A percentile compares a stretch with the other conserved stretches of the same genome.
phyloP scores from a whole-genome alignment of 2,797 vertebrate species.

The Crocodylus rhombifer region DNA sequence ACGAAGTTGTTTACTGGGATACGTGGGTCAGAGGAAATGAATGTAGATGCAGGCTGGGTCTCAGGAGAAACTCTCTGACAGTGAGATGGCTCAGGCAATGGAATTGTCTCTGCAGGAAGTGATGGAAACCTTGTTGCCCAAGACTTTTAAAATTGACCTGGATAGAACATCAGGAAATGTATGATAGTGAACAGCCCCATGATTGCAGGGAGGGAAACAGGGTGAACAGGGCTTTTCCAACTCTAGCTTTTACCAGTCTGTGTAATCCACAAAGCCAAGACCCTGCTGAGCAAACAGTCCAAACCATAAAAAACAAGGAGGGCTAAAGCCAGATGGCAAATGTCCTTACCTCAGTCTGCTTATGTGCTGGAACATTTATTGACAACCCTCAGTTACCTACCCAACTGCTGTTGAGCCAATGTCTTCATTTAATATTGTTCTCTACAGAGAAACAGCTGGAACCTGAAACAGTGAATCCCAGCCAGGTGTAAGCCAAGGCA shows the following conservation, averaged over 20 bases:
- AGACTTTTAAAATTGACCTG: background rate
- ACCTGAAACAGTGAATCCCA: background rate
- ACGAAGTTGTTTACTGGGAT: rapidly evolving
- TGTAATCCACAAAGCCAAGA: background rate
- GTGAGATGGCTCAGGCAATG: rapidly evolving
- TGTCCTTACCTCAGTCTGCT: background rate
- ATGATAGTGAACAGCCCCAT: background rate
- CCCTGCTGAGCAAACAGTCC: background rate
- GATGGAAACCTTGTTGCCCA: background rate
- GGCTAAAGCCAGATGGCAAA: background rate
- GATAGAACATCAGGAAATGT: rapidly evolving
- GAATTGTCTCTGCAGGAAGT: background rate
- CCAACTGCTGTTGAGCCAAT: background rate
- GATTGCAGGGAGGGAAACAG: background rate
- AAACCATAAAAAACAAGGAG: background rate
- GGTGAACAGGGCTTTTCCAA: rapidly evolving
- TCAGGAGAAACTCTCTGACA: background rate
- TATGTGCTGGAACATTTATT: rapidly evolving
- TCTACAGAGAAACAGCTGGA: slow-evolving; percentile 31
- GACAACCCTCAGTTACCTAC: background rate
- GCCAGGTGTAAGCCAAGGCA: slow-evolving; percentile 31
- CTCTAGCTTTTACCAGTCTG: background rate
- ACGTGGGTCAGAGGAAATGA: background rate
- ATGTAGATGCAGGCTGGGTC: background rate
- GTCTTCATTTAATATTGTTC: background rate